phyloP scores from a whole-genome alignment of 2,888 invertebrate genomes.

The Pachymerium ferrugineum region DNA sequence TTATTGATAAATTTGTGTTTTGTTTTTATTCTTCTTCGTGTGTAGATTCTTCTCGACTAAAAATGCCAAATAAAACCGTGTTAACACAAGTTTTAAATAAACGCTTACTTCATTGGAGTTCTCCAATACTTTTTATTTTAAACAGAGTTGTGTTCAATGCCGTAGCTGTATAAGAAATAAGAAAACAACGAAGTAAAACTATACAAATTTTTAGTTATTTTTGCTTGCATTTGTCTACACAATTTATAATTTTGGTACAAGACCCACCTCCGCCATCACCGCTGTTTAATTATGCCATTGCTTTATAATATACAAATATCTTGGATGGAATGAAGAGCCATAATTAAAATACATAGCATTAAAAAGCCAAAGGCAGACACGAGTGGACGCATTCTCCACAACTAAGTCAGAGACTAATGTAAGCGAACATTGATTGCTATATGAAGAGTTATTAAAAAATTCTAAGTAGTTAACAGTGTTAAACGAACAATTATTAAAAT shows the following conservation, averaged over 20 bases:
- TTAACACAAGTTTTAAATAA: not conserved
- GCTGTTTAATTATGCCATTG: not conserved
- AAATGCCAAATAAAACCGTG: not conserved
- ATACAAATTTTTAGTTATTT: conserved; percentile 5
- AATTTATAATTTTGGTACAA: not conserved
- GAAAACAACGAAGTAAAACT: not conserved
- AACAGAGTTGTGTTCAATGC: conserved; percentile 22
- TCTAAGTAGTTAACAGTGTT: not conserved
- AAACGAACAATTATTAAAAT: not conserved
- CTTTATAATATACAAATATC: not conserved
- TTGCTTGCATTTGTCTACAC: not conserved
- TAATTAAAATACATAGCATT: not conserved
- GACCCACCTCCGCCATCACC: conserved; percentile 16
- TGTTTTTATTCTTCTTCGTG: not conserved
- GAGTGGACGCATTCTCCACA: not conserved
- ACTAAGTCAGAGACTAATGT: not conserved
- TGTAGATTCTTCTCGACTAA: conserved; percentile 4
- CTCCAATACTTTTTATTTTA: not conserved
- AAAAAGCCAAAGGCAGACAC: not conserved
- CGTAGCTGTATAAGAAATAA: conserved; percentile 4
- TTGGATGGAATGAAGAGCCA: conserved; percentile 24
- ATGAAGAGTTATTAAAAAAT: too few relatives aligned
- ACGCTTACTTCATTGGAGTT: not conserved
- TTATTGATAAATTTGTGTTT: conserved; percentile 12
- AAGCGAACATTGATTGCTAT: not conserved